Evolutionary conservation across 2,888 invertebrate species (phyloP).

Genomic region (Synanthedon tipuliformis): DNA sequence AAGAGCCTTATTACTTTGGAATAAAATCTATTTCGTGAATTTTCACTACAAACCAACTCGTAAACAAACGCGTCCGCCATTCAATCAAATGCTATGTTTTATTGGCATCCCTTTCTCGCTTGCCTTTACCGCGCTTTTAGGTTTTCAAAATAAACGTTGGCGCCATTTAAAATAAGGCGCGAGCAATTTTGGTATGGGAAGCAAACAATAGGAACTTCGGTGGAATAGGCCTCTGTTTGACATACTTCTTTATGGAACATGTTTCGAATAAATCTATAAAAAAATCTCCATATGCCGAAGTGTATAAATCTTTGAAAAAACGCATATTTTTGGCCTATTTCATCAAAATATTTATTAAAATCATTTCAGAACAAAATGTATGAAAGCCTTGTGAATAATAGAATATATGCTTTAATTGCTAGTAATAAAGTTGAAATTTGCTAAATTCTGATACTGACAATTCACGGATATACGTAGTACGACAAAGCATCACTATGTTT

Average conservation of each 20-base stretch:
- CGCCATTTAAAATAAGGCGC: slow-evolving; percentile 66
- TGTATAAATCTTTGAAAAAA: slow-evolving; percentile 20
- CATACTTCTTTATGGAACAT: slow-evolving; percentile 53
- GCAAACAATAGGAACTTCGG: slow-evolving; percentile 41
- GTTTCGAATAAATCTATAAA: slow-evolving; percentile 22
- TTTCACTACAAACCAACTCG: slow-evolving; percentile 55
- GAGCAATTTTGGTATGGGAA: slow-evolving; percentile 55
- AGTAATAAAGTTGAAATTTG: slow-evolving; percentile 19
- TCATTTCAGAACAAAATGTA: slow-evolving; percentile 56
- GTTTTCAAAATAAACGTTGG: slow-evolving; percentile 61
- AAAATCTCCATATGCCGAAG: slow-evolving; percentile 26
- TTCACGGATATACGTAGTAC: slow-evolving; percentile 68
- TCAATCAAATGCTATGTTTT: slow-evolving; percentile 54
- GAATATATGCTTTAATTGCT: slow-evolving; percentile 12
- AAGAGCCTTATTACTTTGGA: slow-evolving; percentile 44
- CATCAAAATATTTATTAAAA: slow-evolving; percentile 32
- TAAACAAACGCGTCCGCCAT: slow-evolving; percentile 61
- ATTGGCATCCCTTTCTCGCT: slow-evolving; percentile 65
- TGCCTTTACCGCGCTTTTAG: slow-evolving; percentile 63
- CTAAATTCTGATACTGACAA: slow-evolving; percentile 14
- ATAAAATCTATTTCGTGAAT: slow-evolving; percentile 62
- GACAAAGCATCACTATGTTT: slow-evolving; percentile 28
- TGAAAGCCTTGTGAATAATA: slow-evolving; percentile 16
- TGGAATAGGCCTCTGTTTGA: slow-evolving; percentile 59
- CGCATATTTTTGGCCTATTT: slow-evolving; percentile 27